Base-by-base conservation (phyloP, 2,113 vertebrate species). In the Myiozetetes cayanensis region DNA sequence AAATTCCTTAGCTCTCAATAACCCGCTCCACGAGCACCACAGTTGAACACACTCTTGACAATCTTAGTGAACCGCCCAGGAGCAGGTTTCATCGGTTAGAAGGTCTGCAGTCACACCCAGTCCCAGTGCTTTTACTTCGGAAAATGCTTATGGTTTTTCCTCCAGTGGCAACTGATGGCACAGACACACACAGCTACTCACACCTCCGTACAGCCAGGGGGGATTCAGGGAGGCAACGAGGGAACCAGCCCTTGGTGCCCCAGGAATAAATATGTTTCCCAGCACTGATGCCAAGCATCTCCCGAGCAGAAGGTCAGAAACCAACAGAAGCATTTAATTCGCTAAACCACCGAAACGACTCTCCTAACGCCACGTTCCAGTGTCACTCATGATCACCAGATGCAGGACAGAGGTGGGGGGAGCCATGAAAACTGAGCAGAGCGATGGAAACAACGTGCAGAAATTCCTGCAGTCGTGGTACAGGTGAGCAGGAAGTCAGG, bases 1-100 rank as follows among this genome's bases (percentile, higher is more conserved):
- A 43, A 67, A 74, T 19, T 63, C 50, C 75, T 16, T 12, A 19
- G 27, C 39, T 33, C n/a, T 35, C 33, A 41, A 27, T 35, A 58
- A 23, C 24, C 44, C 41, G 46, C 62, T n/a, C 0, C 0, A 37
- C 4, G 31, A 71, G 23, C 43, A 11, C 16, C 37, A 4, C 3
- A 46, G 37, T 58, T 66, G 63, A 79, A 53, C 67, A 27, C 19
- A 8, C 39, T 8, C 43, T 9, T 39, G 33, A 47, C 58, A 31
- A 31, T 31, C 41, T 72, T 37, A 37, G 59, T 23, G 33, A 66
- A 35, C 55, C 43, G 53, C 67, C 78, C 61, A 47, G 31, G 68
- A 63, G 85, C 41, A 66, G 63, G 28, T 49, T 72, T 53, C 50
- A 58, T 14, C 77, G 21, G 25, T 3, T 20, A 59, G 33, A 39